Evolutionary conservation across 2,888 invertebrate genomes (phyloP), one percentile per base, ranked within the genome.

Genomic region (Ochropacha duplaris): DNA sequence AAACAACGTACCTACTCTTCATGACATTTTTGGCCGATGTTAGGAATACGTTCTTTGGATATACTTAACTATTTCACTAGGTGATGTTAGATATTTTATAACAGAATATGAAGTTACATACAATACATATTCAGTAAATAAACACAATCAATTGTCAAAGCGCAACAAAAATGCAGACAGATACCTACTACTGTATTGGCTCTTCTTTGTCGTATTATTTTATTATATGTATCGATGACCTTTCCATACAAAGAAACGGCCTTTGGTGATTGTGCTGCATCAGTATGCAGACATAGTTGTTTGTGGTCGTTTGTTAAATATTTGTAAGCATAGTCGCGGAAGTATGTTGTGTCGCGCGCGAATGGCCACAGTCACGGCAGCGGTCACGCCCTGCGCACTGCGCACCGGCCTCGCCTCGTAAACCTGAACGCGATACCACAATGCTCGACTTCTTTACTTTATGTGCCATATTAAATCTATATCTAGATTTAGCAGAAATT

Each of bases 341-440:
- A 74, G 68, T 72, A 78, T 83, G 83, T 81, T 79, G 71, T 78
- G 83, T 79, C 68, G 74, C 78, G 85, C 81, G 78, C 81, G 82
- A 83, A 61, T 72, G 76, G 68, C 58, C 62, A 61, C 71, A 71
- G 78, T 79, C 76, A 77, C 74, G 77, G 74, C 74, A 62, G 61
- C 66, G 57, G 88, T 85, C 84, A 86, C 86, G 87, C 84, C 83
- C 74, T 84, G 88, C 84, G 72, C 82, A 72, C 74, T 84, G 88
- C 84, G 72, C 82, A 72, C 78, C 79, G 82, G 88, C 83, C 83
- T 78, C 86, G 90, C 84, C 88, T 90, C 90, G 86, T 90, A 90
- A 90, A 89, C 77, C 69, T 69, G 69, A 69, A 69, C 76, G 76
- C 81, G 85, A 81, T 84, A 82, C 81, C 79, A 81, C 78, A 82